A percentile compares a stretch with the other conserved stretches of the same genome.
These are phyloP conservation scores for Lophochroa leadbeateri DNA, from an alignment of 2,113 vertebrate species.

Conservation along the genomic window DNA sequence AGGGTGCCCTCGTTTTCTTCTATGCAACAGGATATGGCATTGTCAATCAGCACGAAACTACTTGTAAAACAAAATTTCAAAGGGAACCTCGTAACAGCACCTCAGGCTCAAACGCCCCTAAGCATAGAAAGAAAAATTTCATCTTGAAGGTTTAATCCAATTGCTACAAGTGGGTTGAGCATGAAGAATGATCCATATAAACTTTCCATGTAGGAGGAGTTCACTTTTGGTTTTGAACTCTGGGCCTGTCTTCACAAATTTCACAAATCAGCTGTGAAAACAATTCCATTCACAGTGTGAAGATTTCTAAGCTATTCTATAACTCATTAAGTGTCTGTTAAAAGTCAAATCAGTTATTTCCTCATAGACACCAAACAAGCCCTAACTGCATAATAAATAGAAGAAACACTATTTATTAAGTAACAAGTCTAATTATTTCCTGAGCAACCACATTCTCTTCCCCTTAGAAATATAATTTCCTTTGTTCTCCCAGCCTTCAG, in stretches of 20 bases:
- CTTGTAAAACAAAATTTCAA: constrained; percentile 3
- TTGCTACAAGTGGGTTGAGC: constrained; percentile 27
- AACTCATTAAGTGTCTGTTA: constrained; percentile 48
- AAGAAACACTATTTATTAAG: constrained; percentile 49
- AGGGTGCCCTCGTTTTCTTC: background rate
- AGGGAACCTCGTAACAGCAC: background rate
- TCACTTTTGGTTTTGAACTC: constrained; percentile 14
- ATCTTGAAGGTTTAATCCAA: background rate
- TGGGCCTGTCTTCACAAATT: background rate
- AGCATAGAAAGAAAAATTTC: background rate
- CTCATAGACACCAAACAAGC: constrained; percentile 30
- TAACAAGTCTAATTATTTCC: constrained; percentile 53
- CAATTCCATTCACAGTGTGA: constrained; percentile 42
- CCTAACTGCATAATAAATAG: constrained; percentile 27
- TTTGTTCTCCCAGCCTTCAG: constrained; percentile 2
- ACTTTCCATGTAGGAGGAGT: background rate
- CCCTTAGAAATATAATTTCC: background rate
- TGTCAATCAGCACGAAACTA: background rate
- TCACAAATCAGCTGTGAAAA: constrained; percentile 55
- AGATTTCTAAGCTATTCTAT: constrained; percentile 44
- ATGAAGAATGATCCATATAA: constrained; percentile 28
- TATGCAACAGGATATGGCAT: background rate
- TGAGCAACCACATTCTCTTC: constrained; percentile 30
- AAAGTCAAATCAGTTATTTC: constrained; percentile 65
- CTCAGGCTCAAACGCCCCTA: background rate